These are phyloP conservation scores for Eurypyga helias DNA, from an alignment of 2,113 vertebrate species.

Conservation along the genomic window DNA sequence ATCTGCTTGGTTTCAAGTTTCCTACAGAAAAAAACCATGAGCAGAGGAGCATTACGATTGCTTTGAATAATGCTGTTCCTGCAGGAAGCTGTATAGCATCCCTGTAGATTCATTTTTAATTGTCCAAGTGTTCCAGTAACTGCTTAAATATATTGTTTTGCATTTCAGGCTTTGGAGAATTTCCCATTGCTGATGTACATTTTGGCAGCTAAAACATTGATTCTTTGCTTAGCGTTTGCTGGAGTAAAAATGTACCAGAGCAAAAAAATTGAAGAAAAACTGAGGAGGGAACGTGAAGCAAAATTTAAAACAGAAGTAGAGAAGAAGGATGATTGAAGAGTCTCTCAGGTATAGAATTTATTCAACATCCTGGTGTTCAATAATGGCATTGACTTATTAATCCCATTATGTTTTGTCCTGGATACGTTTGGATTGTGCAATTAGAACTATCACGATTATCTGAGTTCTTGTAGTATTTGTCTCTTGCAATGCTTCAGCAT, in stretches of 20 bases:
- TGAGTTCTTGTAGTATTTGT: neutral
- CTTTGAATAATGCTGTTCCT: neutral
- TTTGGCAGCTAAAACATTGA: conserved; percentile 90
- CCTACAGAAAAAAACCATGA: neutral
- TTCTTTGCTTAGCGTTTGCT: conserved; percentile 92
- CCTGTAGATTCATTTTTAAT: neutral
- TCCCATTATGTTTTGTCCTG: neutral
- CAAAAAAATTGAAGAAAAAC: conserved; percentile 79
- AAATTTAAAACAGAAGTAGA: conserved; percentile 56
- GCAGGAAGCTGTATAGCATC: neutral
- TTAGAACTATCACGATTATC: neutral
- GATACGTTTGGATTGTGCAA: neutral
- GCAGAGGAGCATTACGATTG: neutral
- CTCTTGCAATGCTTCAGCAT: neutral
- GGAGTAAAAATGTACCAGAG: conserved; percentile 91
- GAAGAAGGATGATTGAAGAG: conserved; percentile 83
- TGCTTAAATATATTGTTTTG: neutral
- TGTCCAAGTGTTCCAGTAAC: neutral
- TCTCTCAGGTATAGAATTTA: neutral
- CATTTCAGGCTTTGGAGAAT: conserved; percentile 85
- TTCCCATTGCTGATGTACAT: conserved; percentile 93
- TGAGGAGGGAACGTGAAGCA: conserved; percentile 74
- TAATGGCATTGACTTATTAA: neutral
- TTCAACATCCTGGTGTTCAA: rapidly evolving
- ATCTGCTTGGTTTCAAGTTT: neutral